Evolutionary conservation across 2,888 invertebrate species (phyloP).

Genomic region (Dicranocentrus wangi): DNA sequence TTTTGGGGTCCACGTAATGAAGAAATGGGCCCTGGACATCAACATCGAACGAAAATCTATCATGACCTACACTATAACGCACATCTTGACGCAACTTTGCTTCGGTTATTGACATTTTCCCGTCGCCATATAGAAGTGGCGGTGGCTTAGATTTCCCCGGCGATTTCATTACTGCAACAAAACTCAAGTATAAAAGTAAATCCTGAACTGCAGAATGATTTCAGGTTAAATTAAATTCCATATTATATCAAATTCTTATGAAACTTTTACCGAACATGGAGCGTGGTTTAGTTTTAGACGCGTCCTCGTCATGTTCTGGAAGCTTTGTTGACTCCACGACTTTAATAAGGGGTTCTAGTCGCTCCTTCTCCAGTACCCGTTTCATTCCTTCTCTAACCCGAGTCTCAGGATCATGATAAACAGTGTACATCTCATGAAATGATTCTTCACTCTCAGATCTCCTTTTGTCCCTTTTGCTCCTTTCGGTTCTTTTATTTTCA

Average conservation of each 20-base stretch:
- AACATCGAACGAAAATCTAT: conserved; percentile 47
- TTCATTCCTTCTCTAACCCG: too few relatives aligned
- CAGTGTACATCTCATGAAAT: conserved; percentile 38
- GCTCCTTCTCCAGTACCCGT: too few relatives aligned
- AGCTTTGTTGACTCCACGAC: too few relatives aligned
- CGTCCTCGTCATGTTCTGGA: too few relatives aligned
- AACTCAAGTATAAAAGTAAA: too few relatives aligned
- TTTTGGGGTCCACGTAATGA: not conserved
- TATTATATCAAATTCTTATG: too few relatives aligned
- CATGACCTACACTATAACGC: conserved; percentile 31
- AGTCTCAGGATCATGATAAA: conserved; percentile 26
- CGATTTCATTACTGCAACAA: too few relatives aligned
- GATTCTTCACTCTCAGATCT: not conserved
- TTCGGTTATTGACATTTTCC: not conserved
- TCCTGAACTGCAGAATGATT: too few relatives aligned
- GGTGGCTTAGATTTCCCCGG: not conserved
- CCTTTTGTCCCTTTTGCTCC: not conserved
- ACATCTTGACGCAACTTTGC: conserved; percentile 1
- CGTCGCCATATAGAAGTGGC: not conserved
- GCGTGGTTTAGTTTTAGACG: too few relatives aligned
- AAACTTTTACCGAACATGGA: too few relatives aligned
- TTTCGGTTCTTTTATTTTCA: not conserved
- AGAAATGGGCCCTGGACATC: conserved; percentile 43
- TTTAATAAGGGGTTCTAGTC: too few relatives aligned
- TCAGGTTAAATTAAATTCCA: too few relatives aligned